Evolutionary conservation across 2,888 invertebrate genomes (phyloP).

Genomic region (Amblyjoppa proteus): DNA sequence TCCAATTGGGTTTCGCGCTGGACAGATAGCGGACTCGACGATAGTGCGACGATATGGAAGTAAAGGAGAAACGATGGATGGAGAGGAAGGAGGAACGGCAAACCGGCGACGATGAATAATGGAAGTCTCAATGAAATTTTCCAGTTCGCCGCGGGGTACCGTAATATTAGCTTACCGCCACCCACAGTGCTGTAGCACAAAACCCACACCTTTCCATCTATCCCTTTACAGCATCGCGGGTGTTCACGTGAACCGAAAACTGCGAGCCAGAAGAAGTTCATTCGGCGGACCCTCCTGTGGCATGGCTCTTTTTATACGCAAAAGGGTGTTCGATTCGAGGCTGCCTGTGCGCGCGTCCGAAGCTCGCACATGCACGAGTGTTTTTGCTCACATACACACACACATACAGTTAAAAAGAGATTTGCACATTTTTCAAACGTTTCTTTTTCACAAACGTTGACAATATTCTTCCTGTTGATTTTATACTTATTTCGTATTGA

Average conservation of each 20-base stretch:
- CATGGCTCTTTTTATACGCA: slow-evolving; percentile 50
- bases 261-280: slow-evolving; percentile 48
- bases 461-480: neutral
- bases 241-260: slow-evolving; percentile 52
- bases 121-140: slow-evolving; percentile 84
- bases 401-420: neutral
- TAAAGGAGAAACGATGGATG: slow-evolving; percentile 23
- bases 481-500: neutral
- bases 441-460: neutral
- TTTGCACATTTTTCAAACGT: neutral
- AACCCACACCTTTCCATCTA: slow-evolving; percentile 70
- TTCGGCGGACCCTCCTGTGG: slow-evolving; percentile 45
- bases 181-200: slow-evolving; percentile 68
- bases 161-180: slow-evolving; percentile 84
- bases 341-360: neutral
- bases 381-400: neutral
- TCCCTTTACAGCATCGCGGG: slow-evolving; percentile 40
- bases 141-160: slow-evolving; percentile 84
- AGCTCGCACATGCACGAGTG: neutral
- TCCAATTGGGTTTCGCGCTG: slow-evolving; percentile 79
- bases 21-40: slow-evolving; percentile 62
- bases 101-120: slow-evolving; percentile 81
- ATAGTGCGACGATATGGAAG: slow-evolving; percentile 42
- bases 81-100: slow-evolving; percentile 30
- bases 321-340: slow-evolving; percentile 36